phyloP scores from a whole-genome alignment of 2,797 vertebrate species.

The Rhinoraja longicauda region DNA sequence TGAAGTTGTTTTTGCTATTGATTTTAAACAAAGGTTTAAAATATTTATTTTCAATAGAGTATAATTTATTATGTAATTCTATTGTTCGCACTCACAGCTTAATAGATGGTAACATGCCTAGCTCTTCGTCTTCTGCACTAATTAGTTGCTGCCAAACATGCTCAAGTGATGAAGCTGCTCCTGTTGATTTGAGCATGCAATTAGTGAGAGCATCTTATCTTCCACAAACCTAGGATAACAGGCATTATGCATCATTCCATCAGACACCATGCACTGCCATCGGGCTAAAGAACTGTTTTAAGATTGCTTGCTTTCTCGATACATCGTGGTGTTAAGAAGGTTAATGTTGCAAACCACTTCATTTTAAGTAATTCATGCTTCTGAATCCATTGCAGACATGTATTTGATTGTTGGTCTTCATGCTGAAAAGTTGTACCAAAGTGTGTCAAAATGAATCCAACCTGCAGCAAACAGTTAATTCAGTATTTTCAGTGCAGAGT shows the following conservation, averaged over 20 bases:
- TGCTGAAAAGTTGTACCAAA: no score
- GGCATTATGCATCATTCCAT: neutral
- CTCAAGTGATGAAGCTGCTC: no score
- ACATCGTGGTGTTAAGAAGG: neutral
- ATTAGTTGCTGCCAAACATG: neutral
- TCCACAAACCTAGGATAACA: no score
- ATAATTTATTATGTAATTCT: neutral
- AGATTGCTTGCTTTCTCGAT: neutral
- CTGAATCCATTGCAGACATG: no score
- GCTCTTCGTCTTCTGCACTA: neutral
- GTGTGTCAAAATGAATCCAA: no score
- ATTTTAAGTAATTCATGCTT: no score
- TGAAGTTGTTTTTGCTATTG: neutral
- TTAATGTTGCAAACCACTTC: neutral
- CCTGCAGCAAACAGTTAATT: no score
- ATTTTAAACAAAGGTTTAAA: neutral
- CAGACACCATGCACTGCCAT: neutral
- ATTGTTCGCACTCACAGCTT: neutral
- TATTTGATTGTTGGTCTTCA: no score
- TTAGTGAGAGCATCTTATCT: neutral
- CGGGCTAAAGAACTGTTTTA: neutral
- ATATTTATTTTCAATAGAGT: neutral
- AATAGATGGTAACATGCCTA: neutral
- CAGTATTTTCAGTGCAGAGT: no score
- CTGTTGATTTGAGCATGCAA: neutral